Conservation (phyloP, 2,113 vertebrate genomes). For the Apaloderma vittatum region DNA sequence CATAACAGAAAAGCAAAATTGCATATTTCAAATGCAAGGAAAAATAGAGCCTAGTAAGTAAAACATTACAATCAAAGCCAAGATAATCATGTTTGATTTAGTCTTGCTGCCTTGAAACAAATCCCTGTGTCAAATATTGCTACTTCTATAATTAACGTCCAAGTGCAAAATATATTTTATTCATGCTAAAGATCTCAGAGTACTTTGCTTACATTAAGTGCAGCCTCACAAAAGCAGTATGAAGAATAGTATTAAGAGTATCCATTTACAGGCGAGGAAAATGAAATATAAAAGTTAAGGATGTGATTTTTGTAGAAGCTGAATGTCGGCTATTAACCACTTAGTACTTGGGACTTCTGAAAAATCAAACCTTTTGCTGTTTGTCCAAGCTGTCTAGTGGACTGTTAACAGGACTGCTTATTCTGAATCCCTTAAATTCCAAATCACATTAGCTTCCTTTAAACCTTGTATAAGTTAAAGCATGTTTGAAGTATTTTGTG, state of each 20-base stretch:
- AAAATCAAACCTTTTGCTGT: background rate
- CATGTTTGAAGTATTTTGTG: background rate
- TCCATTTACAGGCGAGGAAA: constrained; percentile 4
- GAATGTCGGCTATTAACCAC: background rate
- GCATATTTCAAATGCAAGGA: constrained; percentile 39
- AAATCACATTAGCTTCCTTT: background rate
- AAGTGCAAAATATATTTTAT: constrained; percentile 64
- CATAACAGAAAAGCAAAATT: constrained; percentile 61
- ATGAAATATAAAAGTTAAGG: background rate
- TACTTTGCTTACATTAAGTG: constrained; percentile 18
- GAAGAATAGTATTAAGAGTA: background rate
- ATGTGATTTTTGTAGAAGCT: background rate
- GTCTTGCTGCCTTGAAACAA: constrained; percentile 50
- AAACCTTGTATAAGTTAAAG: background rate
- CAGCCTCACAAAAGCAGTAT: background rate
- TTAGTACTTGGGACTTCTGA: background rate
- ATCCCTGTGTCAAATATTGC: constrained; percentile 58
- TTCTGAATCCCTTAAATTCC: background rate
- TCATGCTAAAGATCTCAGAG: constrained; percentile 47
- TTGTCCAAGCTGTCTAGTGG: background rate
- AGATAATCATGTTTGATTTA: constrained; percentile 67
- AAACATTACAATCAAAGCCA: constrained; percentile 60
- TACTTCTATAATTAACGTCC: constrained; percentile 48
- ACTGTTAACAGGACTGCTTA: background rate
- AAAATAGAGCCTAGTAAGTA: constrained; percentile 52